phyloP scores from a whole-genome alignment of 2,888 invertebrate genomes.

The Silvanus unidentatus region DNA sequence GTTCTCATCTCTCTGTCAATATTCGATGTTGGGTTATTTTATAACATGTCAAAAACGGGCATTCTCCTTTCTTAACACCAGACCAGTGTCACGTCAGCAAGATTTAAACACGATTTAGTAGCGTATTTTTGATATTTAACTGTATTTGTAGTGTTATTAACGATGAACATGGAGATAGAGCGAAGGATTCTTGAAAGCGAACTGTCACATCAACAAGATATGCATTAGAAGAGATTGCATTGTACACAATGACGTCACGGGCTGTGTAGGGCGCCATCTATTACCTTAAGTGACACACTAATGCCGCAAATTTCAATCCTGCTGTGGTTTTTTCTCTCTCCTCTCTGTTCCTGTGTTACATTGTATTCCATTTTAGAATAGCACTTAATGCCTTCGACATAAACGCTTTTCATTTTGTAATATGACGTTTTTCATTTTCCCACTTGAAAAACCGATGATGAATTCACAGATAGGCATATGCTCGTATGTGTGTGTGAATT shows the following conservation, averaged over 20 bases:
- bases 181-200: conserved; percentile 5
- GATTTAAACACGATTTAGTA: too few relatives aligned
- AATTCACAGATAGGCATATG: conserved; percentile 19
- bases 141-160: too few relatives aligned
- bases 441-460: conserved; percentile 21
- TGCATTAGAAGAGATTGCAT: conserved; percentile 22
- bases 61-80: too few relatives aligned
- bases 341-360: too few relatives aligned
- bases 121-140: too few relatives aligned
- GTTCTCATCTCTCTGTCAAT: too few relatives aligned
- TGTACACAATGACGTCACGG: conserved; percentile 22
- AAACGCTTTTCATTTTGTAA: conserved; percentile 36
- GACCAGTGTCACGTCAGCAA: too few relatives aligned
- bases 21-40: too few relatives aligned
- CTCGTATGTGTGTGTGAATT: conserved; percentile 8
- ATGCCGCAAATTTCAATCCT: conserved; percentile 36
- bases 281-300: conserved; percentile 38
- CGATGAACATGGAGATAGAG: too few relatives aligned
- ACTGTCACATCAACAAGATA: conserved; percentile 24
- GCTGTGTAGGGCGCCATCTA: conserved; percentile 32
- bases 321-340: conserved; percentile 24
- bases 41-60: too few relatives aligned
- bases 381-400: conserved; percentile 35
- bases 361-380: conserved; percentile 31
- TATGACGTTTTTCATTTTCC: conserved; percentile 36